phyloP scores from a whole-genome alignment of 2,888 invertebrate genomes.

The Aplocera efformata region DNA sequence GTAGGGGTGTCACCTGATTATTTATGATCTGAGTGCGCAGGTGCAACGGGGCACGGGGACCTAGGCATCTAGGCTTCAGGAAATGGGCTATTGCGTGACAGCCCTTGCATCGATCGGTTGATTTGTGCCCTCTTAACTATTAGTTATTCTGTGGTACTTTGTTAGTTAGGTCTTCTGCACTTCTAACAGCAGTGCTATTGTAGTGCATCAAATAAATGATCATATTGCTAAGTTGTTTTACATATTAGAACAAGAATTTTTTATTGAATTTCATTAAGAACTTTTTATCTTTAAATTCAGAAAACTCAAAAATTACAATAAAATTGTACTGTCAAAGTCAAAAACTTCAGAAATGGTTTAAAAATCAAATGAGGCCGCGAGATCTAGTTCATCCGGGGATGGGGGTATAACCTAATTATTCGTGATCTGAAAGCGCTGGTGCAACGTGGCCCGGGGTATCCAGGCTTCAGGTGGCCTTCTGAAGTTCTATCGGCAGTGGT shows the following conservation, averaged over 20 bases:
- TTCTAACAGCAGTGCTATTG: too few relatives aligned
- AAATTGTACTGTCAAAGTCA: too few relatives aligned
- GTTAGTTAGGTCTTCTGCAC: conserved; percentile 2
- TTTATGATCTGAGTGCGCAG: conserved; percentile 59
- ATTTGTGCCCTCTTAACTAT: conserved; percentile 5
- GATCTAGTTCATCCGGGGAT: conserved; percentile 22
- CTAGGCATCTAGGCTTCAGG: neutral
- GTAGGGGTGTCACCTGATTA: conserved; percentile 44
- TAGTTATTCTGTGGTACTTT: conserved; percentile 3
- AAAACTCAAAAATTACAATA: too few relatives aligned
- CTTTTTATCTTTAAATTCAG: too few relatives aligned
- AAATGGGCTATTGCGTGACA: conserved; percentile 8
- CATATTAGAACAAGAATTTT: too few relatives aligned
- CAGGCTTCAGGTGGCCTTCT: neutral
- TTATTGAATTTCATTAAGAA: too few relatives aligned
- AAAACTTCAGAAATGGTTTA: too few relatives aligned
- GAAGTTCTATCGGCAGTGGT: conserved; percentile 5
- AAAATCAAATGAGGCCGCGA: conserved; percentile 25
- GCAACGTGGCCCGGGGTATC: conserved; percentile 47
- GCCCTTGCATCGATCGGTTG: conserved; percentile 7
- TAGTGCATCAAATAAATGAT: too few relatives aligned
- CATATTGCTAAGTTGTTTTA: too few relatives aligned
- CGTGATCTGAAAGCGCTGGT: conserved; percentile 62
- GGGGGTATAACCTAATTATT: conserved; percentile 48
- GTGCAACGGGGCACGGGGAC: conserved; percentile 53